Conservation (phyloP, 2,888 invertebrate species). For the Saturnia japonica region DNA sequence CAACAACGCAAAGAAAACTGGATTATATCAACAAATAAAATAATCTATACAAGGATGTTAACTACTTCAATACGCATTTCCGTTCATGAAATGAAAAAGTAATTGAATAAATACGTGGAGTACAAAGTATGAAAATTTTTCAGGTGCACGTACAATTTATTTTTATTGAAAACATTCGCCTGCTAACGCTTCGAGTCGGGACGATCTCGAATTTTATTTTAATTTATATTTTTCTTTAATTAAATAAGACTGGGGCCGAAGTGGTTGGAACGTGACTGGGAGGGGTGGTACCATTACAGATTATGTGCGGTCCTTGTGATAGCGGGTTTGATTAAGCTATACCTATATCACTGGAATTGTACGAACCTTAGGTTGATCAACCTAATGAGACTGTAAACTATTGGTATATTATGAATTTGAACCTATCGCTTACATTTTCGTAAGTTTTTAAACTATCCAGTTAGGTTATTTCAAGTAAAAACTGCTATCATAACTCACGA, state of each 20-base stretch:
- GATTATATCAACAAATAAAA: not conserved
- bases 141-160: not conserved
- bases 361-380: too few relatives aligned
- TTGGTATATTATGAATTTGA: too few relatives aligned
- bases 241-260: slow-evolving; percentile 64
- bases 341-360: too few relatives aligned
- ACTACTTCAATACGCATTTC: not conserved
- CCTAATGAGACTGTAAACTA: too few relatives aligned
- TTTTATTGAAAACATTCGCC: not conserved
- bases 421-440: too few relatives aligned
- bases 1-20: too few relatives aligned
- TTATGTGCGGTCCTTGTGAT: slow-evolving; percentile 29
- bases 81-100: not conserved
- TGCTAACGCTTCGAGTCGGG: not conserved
- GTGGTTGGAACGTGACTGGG: slow-evolving; percentile 59
- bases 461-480: too few relatives aligned
- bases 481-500: too few relatives aligned
- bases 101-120: not conserved
- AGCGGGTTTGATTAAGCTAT: slow-evolving; percentile 25
- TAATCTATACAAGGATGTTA: not conserved
- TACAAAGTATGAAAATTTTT: not conserved
- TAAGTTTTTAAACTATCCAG: too few relatives aligned
- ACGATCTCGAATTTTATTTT: slow-evolving; percentile 57
- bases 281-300: slow-evolving; percentile 54
- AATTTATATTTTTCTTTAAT: slow-evolving; percentile 74